Base-by-base conservation (phyloP, 2,888 invertebrate genomes). In the Notodonta ziczac region DNA sequence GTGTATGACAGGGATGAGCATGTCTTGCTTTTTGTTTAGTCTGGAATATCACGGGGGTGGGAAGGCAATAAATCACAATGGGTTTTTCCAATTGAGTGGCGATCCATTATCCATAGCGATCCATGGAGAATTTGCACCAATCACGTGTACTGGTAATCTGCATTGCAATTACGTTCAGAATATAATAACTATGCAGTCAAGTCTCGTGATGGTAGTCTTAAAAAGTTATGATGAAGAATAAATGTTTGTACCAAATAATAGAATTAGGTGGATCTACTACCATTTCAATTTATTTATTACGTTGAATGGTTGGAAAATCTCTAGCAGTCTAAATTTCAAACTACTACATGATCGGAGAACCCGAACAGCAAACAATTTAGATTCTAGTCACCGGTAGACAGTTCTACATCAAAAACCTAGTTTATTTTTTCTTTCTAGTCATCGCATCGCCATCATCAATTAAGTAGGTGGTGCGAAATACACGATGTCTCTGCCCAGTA, bases 11-110 rank as follows among this genome's bases (percentile, higher is more conserved):
- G 57, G 56, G 57, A 57, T 57, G 44, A 59, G 51, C 57, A 48
- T 67, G 62, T 48, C 56, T 62, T 53, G 57, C 56, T 39, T 10
- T 54, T 61, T 70, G 61, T 59, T 61, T 60, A 59, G 46, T 42
- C 46, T 53, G 48, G 14, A 35, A 5, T 55, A 51, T 60, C 59
- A 56, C 56, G 14, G n/a, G 8, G 48, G 48, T 48, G 35, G 35
- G 35, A 3, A 24, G 24, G 24, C 35, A 48, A 48, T 48, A 4
- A 46, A 48, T 14, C n/a, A 48, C 14, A 5, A 48, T 48, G 8
- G 42, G 42, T 42, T 42, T n/a, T 48, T 5, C n/a, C 48, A n/a
- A 48, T 5, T n/a, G 42, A 42, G 42, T 35, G 4, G 35, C 35
- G 6, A 35, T 35, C 35, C 35, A 35, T 35, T n/a, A n/a, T n/a